Conservation (phyloP, 1,140 invertebrate species). For the Mactra quadrangularis region DNA sequence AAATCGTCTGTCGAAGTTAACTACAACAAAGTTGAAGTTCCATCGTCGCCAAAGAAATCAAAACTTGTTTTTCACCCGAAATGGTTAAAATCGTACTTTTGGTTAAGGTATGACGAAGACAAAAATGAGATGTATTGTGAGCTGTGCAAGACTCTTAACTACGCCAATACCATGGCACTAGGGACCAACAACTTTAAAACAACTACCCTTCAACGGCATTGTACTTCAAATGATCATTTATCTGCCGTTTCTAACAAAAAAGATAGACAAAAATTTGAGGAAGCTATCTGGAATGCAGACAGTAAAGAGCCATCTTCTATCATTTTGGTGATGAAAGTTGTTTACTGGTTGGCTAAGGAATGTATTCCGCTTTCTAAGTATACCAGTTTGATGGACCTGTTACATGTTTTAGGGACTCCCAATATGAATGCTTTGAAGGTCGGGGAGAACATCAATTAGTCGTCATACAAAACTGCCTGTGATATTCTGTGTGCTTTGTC, state of each 20-base stretch:
- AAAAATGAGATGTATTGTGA: neutral
- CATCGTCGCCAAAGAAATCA: too few relatives aligned
- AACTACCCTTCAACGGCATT: slow-evolving; percentile 1
- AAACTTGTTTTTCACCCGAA: too few relatives aligned
- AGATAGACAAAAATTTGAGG: neutral
- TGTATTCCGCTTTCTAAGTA: slow-evolving; percentile 12
- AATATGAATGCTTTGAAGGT: neutral
- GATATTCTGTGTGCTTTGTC: slow-evolving; percentile 17
- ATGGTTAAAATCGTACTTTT: too few relatives aligned
- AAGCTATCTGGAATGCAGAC: neutral
- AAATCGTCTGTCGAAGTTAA: too few relatives aligned
- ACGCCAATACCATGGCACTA: neutral
- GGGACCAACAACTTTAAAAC: slow-evolving; percentile 7
- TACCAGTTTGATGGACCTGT: slow-evolving; percentile 7
- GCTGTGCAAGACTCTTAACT: neutral
- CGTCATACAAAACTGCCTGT: slow-evolving; percentile 6
- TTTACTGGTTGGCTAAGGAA: slow-evolving; percentile 34
- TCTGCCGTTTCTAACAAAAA: neutral
- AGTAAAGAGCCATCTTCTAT: slow-evolving; percentile 10
- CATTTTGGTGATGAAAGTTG: neutral
- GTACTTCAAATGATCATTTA: neutral
- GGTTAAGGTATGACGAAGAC: neutral
- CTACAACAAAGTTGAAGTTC: too few relatives aligned
- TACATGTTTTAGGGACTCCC: neutral
- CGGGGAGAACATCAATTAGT: neutral